Base-by-base conservation (phyloP, 1,140 invertebrate species). In the Lutraria rhynchaena region DNA sequence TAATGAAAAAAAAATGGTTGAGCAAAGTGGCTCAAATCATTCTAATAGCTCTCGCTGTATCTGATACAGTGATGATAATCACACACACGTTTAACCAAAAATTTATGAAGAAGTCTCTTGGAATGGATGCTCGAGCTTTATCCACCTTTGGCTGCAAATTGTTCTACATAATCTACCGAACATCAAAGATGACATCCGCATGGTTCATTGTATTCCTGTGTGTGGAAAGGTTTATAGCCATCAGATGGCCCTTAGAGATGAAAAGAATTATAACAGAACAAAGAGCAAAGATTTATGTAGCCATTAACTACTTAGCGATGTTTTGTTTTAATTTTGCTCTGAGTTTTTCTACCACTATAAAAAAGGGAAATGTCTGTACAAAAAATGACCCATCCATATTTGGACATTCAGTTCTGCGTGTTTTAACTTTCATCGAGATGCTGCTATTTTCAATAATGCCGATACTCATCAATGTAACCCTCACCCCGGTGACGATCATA, bases 141-240 rank as follows among this genome's bases (percentile, higher is more conserved):
- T 76, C 76, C 5, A 9, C 37, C 19, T 17, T 82, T 0, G 61
- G 67, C 5, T 86, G 85, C 61, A 77, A 82, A 33, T 19, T 80
- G 7, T 86, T 85, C 37, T 87, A 73, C 55, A 53, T 63, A 29
- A 15, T 81, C 49, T 85, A 31, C 35, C 46, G 61, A 7, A 84
- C 82, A 3, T 58, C 74, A 29, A 87, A 87, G 71, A 74, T 85
- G 84, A 70, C 84, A 4, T 85, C 84, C 4, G 76, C 86, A 9
- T 87, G 86, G 82, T 74, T 87, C n/a, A 69, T 87, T 3, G 73
- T 85, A n/a, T 60, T 78, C 37, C 24, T 86, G 24, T 67, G 81
- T 67, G 19, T 85, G 22, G 85, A 86, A 53, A 69, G 85, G 29
- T 83, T 85, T 33, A 24, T 86, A n/a, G 83, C 83, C 49, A 76